A percentile compares a stretch with the other conserved stretches of the same genome.
phyloP scores from a whole-genome alignment of 1,140 invertebrate species.

The Lordiphosa clarofinis region DNA sequence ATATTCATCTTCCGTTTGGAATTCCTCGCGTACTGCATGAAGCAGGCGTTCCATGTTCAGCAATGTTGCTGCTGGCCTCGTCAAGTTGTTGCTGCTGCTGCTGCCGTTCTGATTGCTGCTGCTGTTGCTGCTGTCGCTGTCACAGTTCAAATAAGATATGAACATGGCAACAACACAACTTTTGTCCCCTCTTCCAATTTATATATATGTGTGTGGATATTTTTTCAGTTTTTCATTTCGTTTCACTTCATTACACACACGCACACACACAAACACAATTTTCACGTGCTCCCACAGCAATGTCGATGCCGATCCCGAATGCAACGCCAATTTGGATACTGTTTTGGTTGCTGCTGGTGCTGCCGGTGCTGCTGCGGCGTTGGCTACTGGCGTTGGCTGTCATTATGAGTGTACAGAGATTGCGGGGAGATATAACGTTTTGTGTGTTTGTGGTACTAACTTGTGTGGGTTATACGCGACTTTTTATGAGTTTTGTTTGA shows the following conservation, averaged over 20 bases:
- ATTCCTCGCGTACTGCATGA: constrained; percentile 67
- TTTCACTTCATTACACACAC: constrained; percentile 52
- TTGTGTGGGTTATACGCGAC: not conserved
- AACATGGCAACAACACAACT: constrained; percentile 56
- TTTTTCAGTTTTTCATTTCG: constrained; percentile 35
- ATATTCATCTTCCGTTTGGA: constrained; percentile 61
- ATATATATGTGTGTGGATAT: not conserved
- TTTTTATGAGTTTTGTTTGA: too few relatives aligned
- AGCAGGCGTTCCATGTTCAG: constrained; percentile 64
- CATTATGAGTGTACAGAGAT: constrained; percentile 56
- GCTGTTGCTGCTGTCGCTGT: constrained; percentile 34
- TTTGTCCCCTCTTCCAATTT: constrained; percentile 12
- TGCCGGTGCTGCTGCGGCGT: not conserved
- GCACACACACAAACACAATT: constrained; percentile 10
- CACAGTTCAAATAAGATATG: constrained; percentile 74
- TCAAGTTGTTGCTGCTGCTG: not conserved
- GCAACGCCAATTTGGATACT: constrained; percentile 16
- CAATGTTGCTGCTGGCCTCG: constrained; percentile 24
- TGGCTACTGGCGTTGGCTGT: constrained; percentile 31
- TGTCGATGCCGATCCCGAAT: constrained; percentile 16
- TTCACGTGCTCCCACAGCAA: constrained; percentile 4
- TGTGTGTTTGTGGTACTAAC: constrained; percentile 1
- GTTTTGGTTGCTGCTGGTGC: constrained; percentile 1
- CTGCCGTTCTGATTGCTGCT: not conserved
- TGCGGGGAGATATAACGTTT: constrained; percentile 32